These are phyloP conservation scores for Minunthozetes semirufus DNA, from an alignment of 2,888 invertebrate genomes.

Conservation along the genomic window DNA sequence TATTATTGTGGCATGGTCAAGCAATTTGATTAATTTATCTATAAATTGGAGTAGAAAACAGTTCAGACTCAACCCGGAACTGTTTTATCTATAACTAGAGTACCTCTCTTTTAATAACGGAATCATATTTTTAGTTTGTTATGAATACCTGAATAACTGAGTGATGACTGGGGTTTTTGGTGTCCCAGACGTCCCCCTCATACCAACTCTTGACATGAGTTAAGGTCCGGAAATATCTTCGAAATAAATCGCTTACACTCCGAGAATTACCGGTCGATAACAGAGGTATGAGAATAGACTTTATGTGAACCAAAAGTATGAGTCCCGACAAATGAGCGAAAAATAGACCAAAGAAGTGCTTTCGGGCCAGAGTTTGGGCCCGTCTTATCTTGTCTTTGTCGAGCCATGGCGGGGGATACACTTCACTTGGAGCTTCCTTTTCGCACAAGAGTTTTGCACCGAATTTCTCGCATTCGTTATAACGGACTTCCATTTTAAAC, in stretches of 20 bases:
- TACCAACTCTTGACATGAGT: conserved; percentile 74
- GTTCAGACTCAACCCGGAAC: too few species aligned
- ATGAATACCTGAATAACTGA: conserved; percentile 51
- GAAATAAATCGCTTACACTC: conserved; percentile 51
- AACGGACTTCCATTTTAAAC: neutral
- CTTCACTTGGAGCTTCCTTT: neutral
- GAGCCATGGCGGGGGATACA: conserved; percentile 29
- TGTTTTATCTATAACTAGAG: neutral
- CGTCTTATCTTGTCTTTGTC: conserved; percentile 14
- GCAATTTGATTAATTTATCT: too few species aligned
- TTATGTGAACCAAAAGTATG: conserved; percentile 40
- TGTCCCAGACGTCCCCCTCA: conserved; percentile 59
- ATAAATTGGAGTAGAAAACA: too few species aligned
- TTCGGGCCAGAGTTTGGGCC: neutral
- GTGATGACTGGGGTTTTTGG: conserved; percentile 50
- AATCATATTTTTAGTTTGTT: conserved; percentile 28
- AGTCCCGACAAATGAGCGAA: conserved; percentile 42
- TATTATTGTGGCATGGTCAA: too few species aligned
- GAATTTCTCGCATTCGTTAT: neutral
- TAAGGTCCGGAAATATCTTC: conserved; percentile 69
- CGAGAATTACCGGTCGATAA: conserved; percentile 41
- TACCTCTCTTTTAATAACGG: neutral
- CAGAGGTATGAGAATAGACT: conserved; percentile 39
- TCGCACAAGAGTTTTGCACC: neutral
- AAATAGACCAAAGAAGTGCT: conserved; percentile 40